Evolutionary conservation across 2,113 vertebrate species (phyloP).

Genomic region (Lycaon pictus): DNA sequence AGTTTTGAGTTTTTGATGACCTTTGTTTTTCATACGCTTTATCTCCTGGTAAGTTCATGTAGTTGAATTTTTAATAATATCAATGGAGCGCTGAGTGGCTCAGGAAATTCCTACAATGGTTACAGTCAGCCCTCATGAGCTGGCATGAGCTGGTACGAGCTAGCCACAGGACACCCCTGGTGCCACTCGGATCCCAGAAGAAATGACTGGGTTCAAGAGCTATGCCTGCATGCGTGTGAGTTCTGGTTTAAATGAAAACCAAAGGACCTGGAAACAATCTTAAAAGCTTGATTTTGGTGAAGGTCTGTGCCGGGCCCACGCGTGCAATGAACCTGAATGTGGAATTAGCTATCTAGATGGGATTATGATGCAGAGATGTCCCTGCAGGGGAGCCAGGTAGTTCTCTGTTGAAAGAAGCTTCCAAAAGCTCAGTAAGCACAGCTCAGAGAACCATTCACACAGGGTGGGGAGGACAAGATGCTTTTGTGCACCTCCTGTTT

Average conservation of each 20-base stretch:
- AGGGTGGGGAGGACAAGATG: not conserved
- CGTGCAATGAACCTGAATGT: not conserved
- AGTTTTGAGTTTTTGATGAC: not conserved
- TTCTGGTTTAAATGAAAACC: not conserved
- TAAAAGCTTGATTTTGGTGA: not conserved
- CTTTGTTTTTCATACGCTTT: slow-evolving; percentile 13
- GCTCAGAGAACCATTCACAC: not conserved
- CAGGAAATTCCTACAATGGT: not conserved
- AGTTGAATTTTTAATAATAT: not conserved
- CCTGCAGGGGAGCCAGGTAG: accelerated
- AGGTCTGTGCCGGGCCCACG: not conserved
- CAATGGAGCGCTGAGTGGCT: not conserved
- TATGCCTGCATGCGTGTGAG: not conserved
- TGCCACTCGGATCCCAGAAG: not conserved
- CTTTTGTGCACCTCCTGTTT: not conserved
- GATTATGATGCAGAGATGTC: not conserved
- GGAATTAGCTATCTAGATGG: not conserved
- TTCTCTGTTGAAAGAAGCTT: not conserved
- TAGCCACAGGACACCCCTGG: not conserved
- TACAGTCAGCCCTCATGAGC: not conserved
- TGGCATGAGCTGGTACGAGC: not conserved
- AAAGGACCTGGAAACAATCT: not conserved
- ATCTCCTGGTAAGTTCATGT: not conserved
- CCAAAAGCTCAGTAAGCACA: not conserved
- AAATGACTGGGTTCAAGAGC: not conserved